Evolutionary conservation across 1,140 invertebrate genomes (phyloP).

Genomic region (Drosophila albomicans): DNA sequence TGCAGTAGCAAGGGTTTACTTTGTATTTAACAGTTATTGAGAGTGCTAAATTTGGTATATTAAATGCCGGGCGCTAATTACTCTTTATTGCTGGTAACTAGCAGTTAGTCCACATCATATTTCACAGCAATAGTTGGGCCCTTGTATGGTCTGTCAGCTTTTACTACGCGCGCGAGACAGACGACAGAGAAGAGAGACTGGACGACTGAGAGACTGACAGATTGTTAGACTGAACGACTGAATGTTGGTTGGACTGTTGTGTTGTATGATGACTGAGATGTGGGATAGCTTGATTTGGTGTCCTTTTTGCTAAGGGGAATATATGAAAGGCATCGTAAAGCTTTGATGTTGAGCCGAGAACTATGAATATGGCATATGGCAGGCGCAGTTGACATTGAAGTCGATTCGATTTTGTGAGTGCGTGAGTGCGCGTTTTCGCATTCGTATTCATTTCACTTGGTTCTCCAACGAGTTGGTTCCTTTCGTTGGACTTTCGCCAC

Average conservation of each 20-base stretch:
- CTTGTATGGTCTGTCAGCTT: slow-evolving; percentile 74
- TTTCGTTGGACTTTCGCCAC: slow-evolving; percentile 64
- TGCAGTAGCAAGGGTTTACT: slow-evolving; percentile 28
- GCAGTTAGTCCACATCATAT: slow-evolving; percentile 67
- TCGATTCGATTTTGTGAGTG: slow-evolving; percentile 38
- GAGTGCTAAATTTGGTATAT: slow-evolving; percentile 55
- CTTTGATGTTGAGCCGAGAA: slow-evolving; percentile 74
- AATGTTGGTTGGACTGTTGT: background rate
- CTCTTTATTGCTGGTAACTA: slow-evolving; percentile 52
- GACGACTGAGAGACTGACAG: slow-evolving; percentile 12
- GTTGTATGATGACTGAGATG: slow-evolving; percentile 42
- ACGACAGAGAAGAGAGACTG: slow-evolving; percentile 15
- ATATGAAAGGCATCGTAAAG: slow-evolving; percentile 64
- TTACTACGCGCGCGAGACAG: slow-evolving; percentile 61
- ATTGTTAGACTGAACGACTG: slow-evolving; percentile 9
- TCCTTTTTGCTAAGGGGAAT: slow-evolving; percentile 64
- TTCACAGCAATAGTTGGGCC: slow-evolving; percentile 74
- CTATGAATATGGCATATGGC: slow-evolving; percentile 53
- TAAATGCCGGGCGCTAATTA: slow-evolving; percentile 66
- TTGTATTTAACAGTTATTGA: slow-evolving; percentile 41
- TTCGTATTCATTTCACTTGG: slow-evolving; percentile 70
- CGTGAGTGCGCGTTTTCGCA: slow-evolving; percentile 45
- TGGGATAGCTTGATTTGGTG: slow-evolving; percentile 74
- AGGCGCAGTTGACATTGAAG: slow-evolving; percentile 45
- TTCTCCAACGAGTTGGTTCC: slow-evolving; percentile 22